phyloP scores from a whole-genome alignment of 2,888 invertebrate genomes.

The Periphyllus acericola region DNA sequence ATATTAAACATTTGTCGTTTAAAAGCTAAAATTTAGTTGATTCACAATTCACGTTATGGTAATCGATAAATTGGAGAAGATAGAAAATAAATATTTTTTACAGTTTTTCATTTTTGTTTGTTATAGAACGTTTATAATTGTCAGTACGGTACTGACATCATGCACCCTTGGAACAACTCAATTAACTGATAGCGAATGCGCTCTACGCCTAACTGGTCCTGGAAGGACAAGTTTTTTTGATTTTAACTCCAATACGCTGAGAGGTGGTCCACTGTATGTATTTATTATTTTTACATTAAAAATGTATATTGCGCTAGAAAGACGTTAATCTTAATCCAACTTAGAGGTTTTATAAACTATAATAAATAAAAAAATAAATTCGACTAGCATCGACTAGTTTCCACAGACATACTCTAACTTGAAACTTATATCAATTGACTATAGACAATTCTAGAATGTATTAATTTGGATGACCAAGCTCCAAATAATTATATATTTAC shows the following conservation, averaged over 20 bases:
- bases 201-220: slow-evolving; percentile 79
- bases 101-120: neutral
- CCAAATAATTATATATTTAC: too few relatives aligned
- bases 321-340: too few relatives aligned
- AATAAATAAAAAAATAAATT: too few relatives aligned
- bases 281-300: neutral
- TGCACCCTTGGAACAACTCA: neutral
- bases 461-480: too few relatives aligned
- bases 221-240: slow-evolving; percentile 84
- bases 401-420: too few relatives aligned
- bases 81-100: neutral
- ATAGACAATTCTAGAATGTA: too few relatives aligned
- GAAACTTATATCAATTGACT: too few relatives aligned
- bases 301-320: too few relatives aligned
- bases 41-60: neutral
- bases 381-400: too few relatives aligned
- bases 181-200: slow-evolving; percentile 74
- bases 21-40: neutral
- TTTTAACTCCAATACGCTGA: slow-evolving; percentile 84
- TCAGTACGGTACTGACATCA: slow-evolving; percentile 19
- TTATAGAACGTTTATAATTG: slow-evolving; percentile 11
- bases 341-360: too few relatives aligned
- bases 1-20: neutral
- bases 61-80: neutral
- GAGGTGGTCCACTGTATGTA: slow-evolving; percentile 81